These are phyloP conservation scores for Acronicta aceris DNA, from an alignment of 2,888 invertebrate species.

Conservation along the genomic window DNA sequence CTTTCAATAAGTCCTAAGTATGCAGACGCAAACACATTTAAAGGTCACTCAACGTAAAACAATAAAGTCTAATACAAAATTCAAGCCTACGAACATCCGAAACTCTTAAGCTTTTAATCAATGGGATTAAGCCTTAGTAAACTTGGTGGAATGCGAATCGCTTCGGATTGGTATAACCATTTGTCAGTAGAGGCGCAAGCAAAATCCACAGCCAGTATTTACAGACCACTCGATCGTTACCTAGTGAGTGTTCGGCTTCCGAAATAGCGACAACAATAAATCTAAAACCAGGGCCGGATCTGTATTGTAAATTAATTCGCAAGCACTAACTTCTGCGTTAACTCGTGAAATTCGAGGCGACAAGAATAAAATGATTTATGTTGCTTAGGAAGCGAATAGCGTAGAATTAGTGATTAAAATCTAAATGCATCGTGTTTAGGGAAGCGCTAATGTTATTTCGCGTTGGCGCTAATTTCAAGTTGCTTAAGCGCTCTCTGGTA, in stretches of 20 bases:
- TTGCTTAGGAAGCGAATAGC: conserved; percentile 43
- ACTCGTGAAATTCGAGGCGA: conserved; percentile 39
- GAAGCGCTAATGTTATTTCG: conserved; percentile 40
- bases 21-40: conserved; percentile 11
- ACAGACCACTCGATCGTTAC: conserved; percentile 67
- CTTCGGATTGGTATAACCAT: conserved; percentile 58
- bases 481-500: conserved; percentile 34
- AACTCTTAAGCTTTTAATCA: conserved; percentile 61
- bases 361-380: conserved; percentile 52
- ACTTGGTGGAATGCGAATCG: conserved; percentile 62
- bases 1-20: not conserved
- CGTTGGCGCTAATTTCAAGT: conserved; percentile 40
- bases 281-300: conserved; percentile 58
- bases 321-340: conserved; percentile 53
- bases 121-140: conserved; percentile 61
- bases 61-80: conserved; percentile 45
- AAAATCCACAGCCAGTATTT: conserved; percentile 70
- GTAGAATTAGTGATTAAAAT: conserved; percentile 42
- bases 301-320: conserved; percentile 54
- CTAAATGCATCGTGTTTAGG: conserved; percentile 50
- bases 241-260: conserved; percentile 54
- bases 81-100: conserved; percentile 48
- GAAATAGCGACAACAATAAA: conserved; percentile 60
- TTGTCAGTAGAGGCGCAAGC: conserved; percentile 65
- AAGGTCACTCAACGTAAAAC: conserved; percentile 32